phyloP scores from a whole-genome alignment of 2,797 vertebrate species.

The Girardinus metallicus region DNA sequence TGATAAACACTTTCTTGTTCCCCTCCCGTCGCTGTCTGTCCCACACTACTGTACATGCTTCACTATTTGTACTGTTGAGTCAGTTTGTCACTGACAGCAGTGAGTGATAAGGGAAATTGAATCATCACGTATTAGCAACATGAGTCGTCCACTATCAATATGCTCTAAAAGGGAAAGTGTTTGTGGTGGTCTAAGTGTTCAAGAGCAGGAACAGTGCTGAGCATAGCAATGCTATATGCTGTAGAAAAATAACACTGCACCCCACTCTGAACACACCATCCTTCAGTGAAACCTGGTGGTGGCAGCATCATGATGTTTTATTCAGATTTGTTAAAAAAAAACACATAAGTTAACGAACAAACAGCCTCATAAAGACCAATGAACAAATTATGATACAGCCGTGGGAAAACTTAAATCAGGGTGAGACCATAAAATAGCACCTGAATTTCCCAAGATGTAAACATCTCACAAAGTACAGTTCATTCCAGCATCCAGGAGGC shows the following conservation, averaged over 20 bases:
- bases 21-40: conserved; percentile 66
- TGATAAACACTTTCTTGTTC: conserved; percentile 65
- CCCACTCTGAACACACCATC: neutral
- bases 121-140: conserved; percentile 68
- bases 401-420: neutral
- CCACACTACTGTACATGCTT: conserved; percentile 66
- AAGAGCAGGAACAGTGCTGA: conserved; percentile 3
- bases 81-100: conserved; percentile 69
- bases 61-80: conserved; percentile 76
- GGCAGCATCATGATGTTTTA: conserved; percentile 3
- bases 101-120: conserved; percentile 69
- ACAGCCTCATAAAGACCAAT: neutral
- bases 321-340: neutral
- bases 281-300: neutral
- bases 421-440: neutral
- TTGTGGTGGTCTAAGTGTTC: conserved; percentile 31
- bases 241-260: neutral
- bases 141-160: conserved; percentile 48
- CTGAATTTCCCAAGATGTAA: neutral
- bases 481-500: neutral
- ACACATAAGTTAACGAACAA: no score
- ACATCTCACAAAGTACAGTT: neutral
- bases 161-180: conserved; percentile 40
- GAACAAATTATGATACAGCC: neutral
- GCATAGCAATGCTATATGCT: neutral